Conservation (phyloP, 2,797 vertebrate species). For the Falco naumanni region DNA sequence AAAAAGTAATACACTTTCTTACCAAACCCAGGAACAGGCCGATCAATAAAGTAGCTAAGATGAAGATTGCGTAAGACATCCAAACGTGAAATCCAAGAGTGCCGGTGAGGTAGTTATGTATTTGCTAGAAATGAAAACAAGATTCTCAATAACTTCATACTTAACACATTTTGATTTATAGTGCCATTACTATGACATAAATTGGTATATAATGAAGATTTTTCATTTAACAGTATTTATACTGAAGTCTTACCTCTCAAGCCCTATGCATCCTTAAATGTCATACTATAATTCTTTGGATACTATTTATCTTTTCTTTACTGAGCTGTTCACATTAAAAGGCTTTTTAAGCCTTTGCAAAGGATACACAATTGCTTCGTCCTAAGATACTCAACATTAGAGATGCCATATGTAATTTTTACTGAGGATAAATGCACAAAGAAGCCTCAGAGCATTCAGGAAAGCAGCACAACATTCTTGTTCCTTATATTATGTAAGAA, state of each 20-base stretch:
- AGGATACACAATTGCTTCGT: not conserved
- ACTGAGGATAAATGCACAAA: not conserved
- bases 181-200: not conserved
- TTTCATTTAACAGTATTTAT: not conserved
- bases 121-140: conserved; percentile 74
- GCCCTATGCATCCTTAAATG: not conserved
- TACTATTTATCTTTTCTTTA: not conserved
- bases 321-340: not conserved
- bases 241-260: not conserved
- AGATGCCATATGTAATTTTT: not conserved
- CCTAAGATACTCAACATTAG: not conserved
- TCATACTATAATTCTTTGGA: not conserved
- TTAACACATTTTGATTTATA: not conserved
- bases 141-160: not conserved
- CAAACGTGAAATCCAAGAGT: conserved; percentile 80
- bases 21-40: conserved; percentile 87
- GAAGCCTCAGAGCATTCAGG: not conserved
- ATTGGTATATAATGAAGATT: not conserved
- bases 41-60: conserved; percentile 82
- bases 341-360: not conserved
- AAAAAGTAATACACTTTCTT: conserved; percentile 47
- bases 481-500: not conserved
- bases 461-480: not conserved
- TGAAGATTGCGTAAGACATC: conserved; percentile 84
- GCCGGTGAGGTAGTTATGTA: conserved; percentile 82